Evolutionary conservation across 2,888 invertebrate species (phyloP), one percentile per base, ranked within the genome.

Genomic region (Achlya flavicornis): DNA sequence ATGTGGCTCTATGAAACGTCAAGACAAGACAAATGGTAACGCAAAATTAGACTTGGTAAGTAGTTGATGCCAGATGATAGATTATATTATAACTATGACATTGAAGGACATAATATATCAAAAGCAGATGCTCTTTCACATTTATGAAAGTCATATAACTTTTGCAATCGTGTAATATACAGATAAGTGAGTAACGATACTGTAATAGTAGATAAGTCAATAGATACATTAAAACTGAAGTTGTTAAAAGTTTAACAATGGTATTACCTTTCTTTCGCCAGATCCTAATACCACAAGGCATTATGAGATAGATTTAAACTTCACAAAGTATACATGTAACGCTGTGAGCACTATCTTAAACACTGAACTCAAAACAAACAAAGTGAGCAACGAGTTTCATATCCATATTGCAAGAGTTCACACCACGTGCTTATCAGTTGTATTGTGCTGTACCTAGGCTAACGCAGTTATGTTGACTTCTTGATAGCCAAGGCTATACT

Each of bases 351-450:
- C 80, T 88, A 84, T 87, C 86, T 86, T 83, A 77, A 80, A 84
- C 77, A 91, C 92, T 91, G 91, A 90, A 89, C 83, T 85, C 75
- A 83, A 85, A 87, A 89, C 84, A 85, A 85, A 80, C 78, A 80
- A 78, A 73, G 77, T 80, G 80, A 85, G 84, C 78, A 80, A 76
- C 80, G 77, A 72, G 74, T 83, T 83, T 77, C 78, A 81, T 86
- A 80, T 78, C 73, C 78, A 75, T 75, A 77, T 77, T 75, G 73
- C 72, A 62, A 72, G 72, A 72, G 72, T 76, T 76, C 77, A 76
- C 76, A 78, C 85, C 85, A 87, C 84, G 85, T 86, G 89, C 88
- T 92, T 92, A 92, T 92, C 92, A 87, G 60, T 60, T 41, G 60
- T 78, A 70, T 79, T 78, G 73, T 78, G 72, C 38, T 41, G 12